Percentiles rank a stretch among this genome's conserved stretches.
These are phyloP conservation scores for Enteromius radiatus DNA, from an alignment of 2,797 vertebrate genomes.

Conservation along the genomic window DNA sequence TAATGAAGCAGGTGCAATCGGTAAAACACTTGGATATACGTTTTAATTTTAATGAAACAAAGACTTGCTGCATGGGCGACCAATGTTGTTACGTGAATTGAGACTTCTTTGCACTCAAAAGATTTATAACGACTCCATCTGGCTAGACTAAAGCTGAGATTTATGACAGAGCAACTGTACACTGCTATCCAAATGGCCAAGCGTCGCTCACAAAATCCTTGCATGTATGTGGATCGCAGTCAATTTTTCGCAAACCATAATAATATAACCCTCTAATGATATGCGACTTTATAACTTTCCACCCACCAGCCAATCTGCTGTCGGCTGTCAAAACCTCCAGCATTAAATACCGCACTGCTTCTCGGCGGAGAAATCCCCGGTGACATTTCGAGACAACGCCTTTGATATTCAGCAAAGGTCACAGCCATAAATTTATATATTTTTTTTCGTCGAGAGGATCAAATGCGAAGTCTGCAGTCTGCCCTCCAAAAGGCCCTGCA, in stretches of 20 bases:
- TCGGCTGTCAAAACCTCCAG: constrained; percentile 54
- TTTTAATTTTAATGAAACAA: not conserved
- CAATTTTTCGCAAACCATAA: constrained; percentile 18
- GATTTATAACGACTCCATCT: constrained; percentile 13
- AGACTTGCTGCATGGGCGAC: not conserved
- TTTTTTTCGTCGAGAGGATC: constrained; percentile 24
- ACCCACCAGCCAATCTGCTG: constrained; percentile 46
- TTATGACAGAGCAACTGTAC: constrained; percentile 45
- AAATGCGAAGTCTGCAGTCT: constrained; percentile 63
- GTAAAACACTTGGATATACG: not conserved
- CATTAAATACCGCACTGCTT: constrained; percentile 47
- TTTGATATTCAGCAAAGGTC: constrained; percentile 64
- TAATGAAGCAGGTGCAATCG: constrained; percentile 35
- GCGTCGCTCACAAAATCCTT: constrained; percentile 8
- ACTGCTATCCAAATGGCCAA: constrained; percentile 31
- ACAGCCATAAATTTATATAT: constrained; percentile 50
- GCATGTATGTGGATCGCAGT: constrained; percentile 9
- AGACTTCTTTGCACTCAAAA: not conserved
- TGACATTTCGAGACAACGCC: constrained; percentile 65
- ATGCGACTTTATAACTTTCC: constrained; percentile 49
- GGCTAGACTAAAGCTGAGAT: constrained; percentile 28
- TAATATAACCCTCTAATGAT: constrained; percentile 18
- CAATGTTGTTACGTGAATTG: not conserved
- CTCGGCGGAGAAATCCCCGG: constrained; percentile 54
- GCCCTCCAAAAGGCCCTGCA: constrained; percentile 30